Evolutionary conservation across 2,888 invertebrate genomes (phyloP), one percentile per base, ranked within the genome.

Genomic region (Ennomos fuscantarius): DNA sequence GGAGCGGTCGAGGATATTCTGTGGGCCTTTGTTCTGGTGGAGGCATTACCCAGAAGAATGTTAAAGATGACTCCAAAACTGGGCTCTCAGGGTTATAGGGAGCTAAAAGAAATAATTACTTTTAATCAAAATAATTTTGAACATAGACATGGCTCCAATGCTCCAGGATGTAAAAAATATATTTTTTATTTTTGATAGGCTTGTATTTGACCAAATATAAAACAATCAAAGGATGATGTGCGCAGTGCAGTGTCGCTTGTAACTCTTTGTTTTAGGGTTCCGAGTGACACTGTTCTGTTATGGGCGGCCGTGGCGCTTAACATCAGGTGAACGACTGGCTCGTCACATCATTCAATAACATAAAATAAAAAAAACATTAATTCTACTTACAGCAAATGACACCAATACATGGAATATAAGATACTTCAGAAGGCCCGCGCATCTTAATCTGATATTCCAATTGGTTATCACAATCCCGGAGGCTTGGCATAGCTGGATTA

Each of bases 41-140:
- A n/a, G 99, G 98, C 92, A 97, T 95, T 3, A 98, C 97, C 98
- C 99, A 99, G 85, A 97, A 99, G 54, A 97, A 95, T 62, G 96
- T 95, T 10, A 97, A 93, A 43, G 95, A 95, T 0, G 98, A 97
- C 76, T 97, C 97, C 66, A 96, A 85, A 24, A 96, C 96, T 50
- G 94, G 94, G 74, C 95, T 96, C 78, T 96, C 96, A 57, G 95
- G 95, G 76, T 96, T 96, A 76, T 97, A 97, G 0, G 97, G 97
- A 36, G 97, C 97, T 97, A 81, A 51, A 93, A 93, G 31, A 54
- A 66, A 65, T 51, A 36, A 8, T 36, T 42, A 33, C 12, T 34
- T 43, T 36, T 10, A 41, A 40, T 32, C 8, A 42, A 12, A 44
- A 33, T n/a, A 10, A 31, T 24, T 24, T 24, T 24, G 2, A 24